Base-by-base conservation (phyloP, 2,888 invertebrate genomes). In the Drosophila demipolita region DNA sequence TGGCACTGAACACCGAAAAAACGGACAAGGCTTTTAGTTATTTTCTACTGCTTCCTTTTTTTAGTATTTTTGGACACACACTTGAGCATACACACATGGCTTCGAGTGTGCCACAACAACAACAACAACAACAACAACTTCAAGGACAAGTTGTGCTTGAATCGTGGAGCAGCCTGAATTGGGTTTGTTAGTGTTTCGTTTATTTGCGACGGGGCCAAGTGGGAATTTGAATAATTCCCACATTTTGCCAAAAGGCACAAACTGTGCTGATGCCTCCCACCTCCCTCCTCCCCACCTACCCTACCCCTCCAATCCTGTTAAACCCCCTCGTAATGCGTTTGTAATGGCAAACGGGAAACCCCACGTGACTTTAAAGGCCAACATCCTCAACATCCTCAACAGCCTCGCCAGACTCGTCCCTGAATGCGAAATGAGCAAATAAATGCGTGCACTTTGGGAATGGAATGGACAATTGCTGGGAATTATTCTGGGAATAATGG, bases 151-250 rank as follows among this genome's bases (percentile, higher is more conserved):
- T 23, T 45, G 8, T 32, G 35, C 23, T 35, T 36, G 26, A 26
- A 29, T 33, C 17, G n/a, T 45, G 60, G 40, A 62, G 15, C 62
- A 26, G 50, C 11, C 23, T 7, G 33, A 57, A 67, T 61, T 70
- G 66, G 52, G 74, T 64, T 68, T 72, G 71, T 60, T 74, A 49
- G 45, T 67, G 52, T 73, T 66, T 61, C 73, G 73, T 73, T 79
- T 78, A 78, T 66, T 83, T 82, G 74, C 73, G 63, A 74, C 61
- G 80, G 73, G 79, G 75, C 79, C 84, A 81, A 85, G 80, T 83
- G 84, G 81, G 79, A 87, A 83, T 90, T 87, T 86, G 75, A 86
- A 84, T 87, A 87, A 83, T 82, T 85, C 78, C 79, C 77, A 61
- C 72, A 79, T 70, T 70, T 70, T 6, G 64, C 60, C 71, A 68